Conservation (phyloP, 2,113 vertebrate species). For the Gila orcuttii region DNA sequence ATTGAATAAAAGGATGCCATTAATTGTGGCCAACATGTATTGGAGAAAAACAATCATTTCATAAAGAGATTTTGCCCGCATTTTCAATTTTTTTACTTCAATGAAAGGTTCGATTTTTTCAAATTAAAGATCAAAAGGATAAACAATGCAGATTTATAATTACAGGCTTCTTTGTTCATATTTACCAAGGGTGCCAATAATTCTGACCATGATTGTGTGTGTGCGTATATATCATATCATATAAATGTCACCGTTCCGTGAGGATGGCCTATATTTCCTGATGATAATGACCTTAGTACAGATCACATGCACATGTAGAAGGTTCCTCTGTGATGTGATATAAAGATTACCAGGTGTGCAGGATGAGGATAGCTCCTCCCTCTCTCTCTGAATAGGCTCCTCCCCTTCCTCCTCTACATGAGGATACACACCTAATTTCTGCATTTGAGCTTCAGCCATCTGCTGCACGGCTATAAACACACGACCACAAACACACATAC, state of each 20-base stretch:
- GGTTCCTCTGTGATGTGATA: not conserved
- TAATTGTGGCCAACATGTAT: too few species aligned
- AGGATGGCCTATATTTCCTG: not conserved
- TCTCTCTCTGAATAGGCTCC: constrained; percentile 67
- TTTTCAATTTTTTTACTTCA: too few species aligned
- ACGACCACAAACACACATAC: constrained; percentile 39
- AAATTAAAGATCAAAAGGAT: too few species aligned
- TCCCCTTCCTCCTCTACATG: constrained; percentile 78
- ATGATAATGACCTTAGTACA: not conserved
- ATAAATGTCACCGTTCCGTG: not conserved
- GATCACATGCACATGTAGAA: not conserved
- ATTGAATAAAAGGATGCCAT: too few species aligned
- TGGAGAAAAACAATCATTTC: too few species aligned
- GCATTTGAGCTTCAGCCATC: constrained; percentile 94
- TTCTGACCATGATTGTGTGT: too few species aligned
- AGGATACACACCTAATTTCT: constrained; percentile 82
- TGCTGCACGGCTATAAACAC: constrained; percentile 87
- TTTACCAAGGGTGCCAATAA: too few species aligned
- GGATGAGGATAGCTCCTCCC: constrained; percentile 65
- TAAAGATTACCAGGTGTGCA: constrained; percentile 47
- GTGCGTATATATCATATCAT: too few species aligned
- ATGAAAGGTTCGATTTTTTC: too few species aligned
- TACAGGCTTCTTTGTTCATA: too few species aligned
- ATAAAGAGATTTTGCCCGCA: too few species aligned
- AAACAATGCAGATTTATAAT: too few species aligned